Evolutionary conservation across 2,888 invertebrate species (phyloP), one percentile per base, ranked within the genome.

Genomic region (Sipha maydis): DNA sequence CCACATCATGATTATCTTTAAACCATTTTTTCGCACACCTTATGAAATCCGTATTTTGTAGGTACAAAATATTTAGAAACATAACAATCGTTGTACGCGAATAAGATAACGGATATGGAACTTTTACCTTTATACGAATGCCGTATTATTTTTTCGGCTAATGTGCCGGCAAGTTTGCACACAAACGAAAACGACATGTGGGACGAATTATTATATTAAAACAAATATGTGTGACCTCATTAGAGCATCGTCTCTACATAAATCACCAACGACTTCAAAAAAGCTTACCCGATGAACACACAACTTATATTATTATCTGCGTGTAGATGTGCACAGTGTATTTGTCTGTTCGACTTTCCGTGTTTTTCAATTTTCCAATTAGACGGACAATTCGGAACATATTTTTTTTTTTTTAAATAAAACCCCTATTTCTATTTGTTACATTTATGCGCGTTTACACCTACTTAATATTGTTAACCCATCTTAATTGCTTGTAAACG

Each of bases 201-300:
- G 67, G 67, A 25, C 41, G 7, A 9, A n/a, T n/a, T 17, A 48
- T 75, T 25, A 41, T 5, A 67, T 85, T 77, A 67, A 77, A 85
- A 77, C 31, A 77, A 77, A 19, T 85, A 48, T 31, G 76, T 77
- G 31, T 85, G 67, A 77, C 77, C 85, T 77, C 85, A 31, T 85
- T 84, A 76, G 17, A 38, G 0, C 61, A 48, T 61, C 17, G 17
- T 31, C n/a, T 34, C 17, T 73, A 34, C 9, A 67, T 75, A 28
- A 41, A 76, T 38, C 61, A 84, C 4, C 41, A 19, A 84, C 28
- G 75, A 61, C 4, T 84, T 28, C 61, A 61, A 31, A 71, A 48
- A 38, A 75, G 54, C 73, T 73, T 3, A 78, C 31, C 34, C 21
- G 31, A 78, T 25, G n/a, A 67, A 9, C 61, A 21, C 61, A 14